A percentile compares a stretch with the other conserved stretches of the same genome.
Conservation (phyloP, 2,888 invertebrate genomes). For the Leptopilina myrica region DNA sequence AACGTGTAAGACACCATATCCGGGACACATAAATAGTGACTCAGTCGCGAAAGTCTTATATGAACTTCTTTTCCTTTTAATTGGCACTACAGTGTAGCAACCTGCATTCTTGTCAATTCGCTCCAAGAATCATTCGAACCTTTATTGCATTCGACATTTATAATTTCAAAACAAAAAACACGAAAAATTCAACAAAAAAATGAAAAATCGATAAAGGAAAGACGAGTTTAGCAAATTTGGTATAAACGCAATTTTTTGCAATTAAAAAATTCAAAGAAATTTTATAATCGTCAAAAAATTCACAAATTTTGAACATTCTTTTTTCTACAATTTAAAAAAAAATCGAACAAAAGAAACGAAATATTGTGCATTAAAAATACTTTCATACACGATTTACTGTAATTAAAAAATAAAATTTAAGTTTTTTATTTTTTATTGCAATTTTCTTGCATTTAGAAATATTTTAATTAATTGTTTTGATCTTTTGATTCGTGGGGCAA, state of each 20-base stretch:
- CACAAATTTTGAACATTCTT: no score
- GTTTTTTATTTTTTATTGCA: no score
- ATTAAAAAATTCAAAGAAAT: neutral
- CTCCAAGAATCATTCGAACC: slow-evolving; percentile 1
- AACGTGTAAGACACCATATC: slow-evolving; percentile 15
- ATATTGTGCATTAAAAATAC: no score
- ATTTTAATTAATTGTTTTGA: no score
- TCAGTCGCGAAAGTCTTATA: slow-evolving; percentile 62
- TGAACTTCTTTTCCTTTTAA: slow-evolving; percentile 58
- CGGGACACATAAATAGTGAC: slow-evolving; percentile 14
- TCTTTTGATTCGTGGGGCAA: no score
- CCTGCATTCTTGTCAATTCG: slow-evolving; percentile 32
- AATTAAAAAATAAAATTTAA: no score
- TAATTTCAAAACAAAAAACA: neutral
- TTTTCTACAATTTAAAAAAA: no score
- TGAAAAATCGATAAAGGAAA: neutral
- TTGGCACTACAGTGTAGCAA: slow-evolving; percentile 55
- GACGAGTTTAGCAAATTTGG: neutral
- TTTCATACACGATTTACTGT: no score
- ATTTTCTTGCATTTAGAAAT: no score
- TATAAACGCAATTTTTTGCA: neutral
- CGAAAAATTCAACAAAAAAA: neutral
- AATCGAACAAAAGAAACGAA: no score
- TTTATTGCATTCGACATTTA: neutral
- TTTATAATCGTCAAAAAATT: neutral